phyloP scores from a whole-genome alignment of 2,888 invertebrate genomes.

The Tricholauxania praeusta region DNA sequence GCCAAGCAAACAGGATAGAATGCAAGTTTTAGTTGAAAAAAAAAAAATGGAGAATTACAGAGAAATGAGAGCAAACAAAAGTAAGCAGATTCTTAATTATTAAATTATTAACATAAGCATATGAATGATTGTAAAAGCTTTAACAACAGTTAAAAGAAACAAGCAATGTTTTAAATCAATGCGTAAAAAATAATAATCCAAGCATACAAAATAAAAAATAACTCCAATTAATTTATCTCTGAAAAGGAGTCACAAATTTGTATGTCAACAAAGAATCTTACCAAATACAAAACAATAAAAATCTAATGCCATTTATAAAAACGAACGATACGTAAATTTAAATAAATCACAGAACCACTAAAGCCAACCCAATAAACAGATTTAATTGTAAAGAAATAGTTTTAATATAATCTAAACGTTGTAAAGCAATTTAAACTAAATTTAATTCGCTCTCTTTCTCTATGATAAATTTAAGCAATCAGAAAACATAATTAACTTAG shows the following conservation, averaged over 20 bases:
- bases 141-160: constrained; percentile 9
- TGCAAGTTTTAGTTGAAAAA: constrained; percentile 6
- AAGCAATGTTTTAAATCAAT: constrained; percentile 3
- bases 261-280: constrained; percentile 26
- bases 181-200: constrained; percentile 12
- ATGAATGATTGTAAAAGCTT: constrained; percentile 15
- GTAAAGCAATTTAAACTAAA: neutral
- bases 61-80: constrained; percentile 9
- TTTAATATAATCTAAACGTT: constrained; percentile 5
- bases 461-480: too few species aligned
- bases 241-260: constrained; percentile 19
- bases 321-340: neutral
- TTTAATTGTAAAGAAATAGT: neutral
- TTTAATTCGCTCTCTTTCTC: too few species aligned
- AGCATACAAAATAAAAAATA: constrained; percentile 2
- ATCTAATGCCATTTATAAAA: too few species aligned
- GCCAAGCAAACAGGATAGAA: neutral
- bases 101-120: constrained; percentile 3
- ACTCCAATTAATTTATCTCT: constrained; percentile 26
- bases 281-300: constrained; percentile 18
- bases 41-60: neutral
- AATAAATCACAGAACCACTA: constrained; percentile 3
- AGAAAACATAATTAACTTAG: too few species aligned
- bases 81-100: constrained; percentile 10
- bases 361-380: neutral